These are phyloP conservation scores for Melangyna quadrimaculata DNA, from an alignment of 2,888 invertebrate genomes.

Conservation along the genomic window DNA sequence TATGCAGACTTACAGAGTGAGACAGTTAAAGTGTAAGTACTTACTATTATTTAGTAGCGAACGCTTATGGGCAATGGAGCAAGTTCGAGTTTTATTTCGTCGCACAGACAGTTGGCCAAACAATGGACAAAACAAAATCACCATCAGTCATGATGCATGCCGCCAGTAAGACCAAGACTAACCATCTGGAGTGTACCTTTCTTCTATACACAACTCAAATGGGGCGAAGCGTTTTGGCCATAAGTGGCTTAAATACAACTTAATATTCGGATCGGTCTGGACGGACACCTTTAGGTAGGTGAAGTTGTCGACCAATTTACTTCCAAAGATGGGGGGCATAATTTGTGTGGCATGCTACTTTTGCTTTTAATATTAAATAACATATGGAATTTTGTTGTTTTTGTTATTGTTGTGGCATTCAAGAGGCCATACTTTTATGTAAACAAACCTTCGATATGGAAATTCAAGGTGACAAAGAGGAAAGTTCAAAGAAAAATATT, in stretches of 20 bases:
- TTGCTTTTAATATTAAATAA: slow-evolving; percentile 37
- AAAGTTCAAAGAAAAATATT: not conserved
- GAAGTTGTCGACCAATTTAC: slow-evolving; percentile 46
- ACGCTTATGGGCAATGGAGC: slow-evolving; percentile 35
- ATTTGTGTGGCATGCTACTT: slow-evolving; percentile 40
- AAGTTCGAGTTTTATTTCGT: slow-evolving; percentile 43
- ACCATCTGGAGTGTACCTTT: slow-evolving; percentile 39
- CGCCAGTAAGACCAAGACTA: slow-evolving; percentile 16
- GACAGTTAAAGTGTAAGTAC: slow-evolving; percentile 31
- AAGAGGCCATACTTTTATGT: not conserved
- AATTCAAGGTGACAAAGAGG: not conserved
- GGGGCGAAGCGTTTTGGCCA: slow-evolving; percentile 29
- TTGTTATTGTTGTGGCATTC: not conserved
- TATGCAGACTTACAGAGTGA: not conserved
- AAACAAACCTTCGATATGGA: not conserved
- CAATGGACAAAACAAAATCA: slow-evolving; percentile 42
- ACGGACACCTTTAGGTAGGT: slow-evolving; percentile 43
- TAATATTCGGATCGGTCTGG: slow-evolving; percentile 37
- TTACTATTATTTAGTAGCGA: slow-evolving; percentile 4
- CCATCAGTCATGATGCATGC: slow-evolving; percentile 15
- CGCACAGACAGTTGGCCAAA: not conserved
- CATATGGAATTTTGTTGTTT: slow-evolving; percentile 12
- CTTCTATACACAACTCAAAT: slow-evolving; percentile 3
- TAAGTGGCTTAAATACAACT: slow-evolving; percentile 61
- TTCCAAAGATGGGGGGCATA: slow-evolving; percentile 51